Evolutionary conservation across 2,888 invertebrate species (phyloP).

Genomic region (Ligdia adustata): DNA sequence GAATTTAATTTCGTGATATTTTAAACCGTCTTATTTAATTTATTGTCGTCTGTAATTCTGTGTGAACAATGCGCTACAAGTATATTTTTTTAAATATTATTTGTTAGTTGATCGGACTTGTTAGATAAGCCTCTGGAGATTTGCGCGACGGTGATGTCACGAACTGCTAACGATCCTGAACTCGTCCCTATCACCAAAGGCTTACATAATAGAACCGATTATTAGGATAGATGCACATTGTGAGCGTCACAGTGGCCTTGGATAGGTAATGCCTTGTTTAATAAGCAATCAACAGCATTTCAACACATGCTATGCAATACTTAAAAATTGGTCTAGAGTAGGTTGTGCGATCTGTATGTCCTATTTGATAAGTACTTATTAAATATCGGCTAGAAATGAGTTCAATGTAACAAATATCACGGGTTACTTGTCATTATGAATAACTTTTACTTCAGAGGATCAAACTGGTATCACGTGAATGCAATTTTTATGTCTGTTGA

Average conservation of each 20-base stretch:
- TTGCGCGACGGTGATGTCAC: too few species aligned
- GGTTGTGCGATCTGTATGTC: conserved; percentile 24
- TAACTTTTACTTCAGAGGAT: too few species aligned
- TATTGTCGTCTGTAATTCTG: conserved; percentile 66
- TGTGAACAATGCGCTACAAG: conserved; percentile 61
- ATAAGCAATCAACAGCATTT: conserved; percentile 60
- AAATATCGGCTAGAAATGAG: too few species aligned
- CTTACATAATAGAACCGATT: too few species aligned
- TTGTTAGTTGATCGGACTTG: conserved; percentile 51
- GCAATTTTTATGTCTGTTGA: too few species aligned
- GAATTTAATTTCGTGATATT: conserved; percentile 79
- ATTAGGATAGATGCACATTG: conserved; percentile 73
- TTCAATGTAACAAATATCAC: too few species aligned
- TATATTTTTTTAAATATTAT: conserved; percentile 45
- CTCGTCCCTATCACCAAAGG: too few species aligned
- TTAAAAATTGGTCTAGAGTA: conserved; percentile 24
- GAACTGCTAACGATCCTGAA: too few species aligned
- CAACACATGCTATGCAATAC: conserved; percentile 20
- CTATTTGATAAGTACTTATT: background rate
- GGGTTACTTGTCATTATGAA: too few species aligned
- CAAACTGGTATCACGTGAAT: too few species aligned
- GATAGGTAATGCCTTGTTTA: conserved; percentile 69
- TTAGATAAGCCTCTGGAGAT: too few species aligned
- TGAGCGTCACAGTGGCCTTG: conserved; percentile 76
- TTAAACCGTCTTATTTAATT: conserved; percentile 74